A percentile compares a stretch with the other conserved stretches of the same genome.
These are phyloP conservation scores for Nasonia vitripennis DNA, from an alignment of 1,140 invertebrate genomes.

Conservation along the genomic window DNA sequence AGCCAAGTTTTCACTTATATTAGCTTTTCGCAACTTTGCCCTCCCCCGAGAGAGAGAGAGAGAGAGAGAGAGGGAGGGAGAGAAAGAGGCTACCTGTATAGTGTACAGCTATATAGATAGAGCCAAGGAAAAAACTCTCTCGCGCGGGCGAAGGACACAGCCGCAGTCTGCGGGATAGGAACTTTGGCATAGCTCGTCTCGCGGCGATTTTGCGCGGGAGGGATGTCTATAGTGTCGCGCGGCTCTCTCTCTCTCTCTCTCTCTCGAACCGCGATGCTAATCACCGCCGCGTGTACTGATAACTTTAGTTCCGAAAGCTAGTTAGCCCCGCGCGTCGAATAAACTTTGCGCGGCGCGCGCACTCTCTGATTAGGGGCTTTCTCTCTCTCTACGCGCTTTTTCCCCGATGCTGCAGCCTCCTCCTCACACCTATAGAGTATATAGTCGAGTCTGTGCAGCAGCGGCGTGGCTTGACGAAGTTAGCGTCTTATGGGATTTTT, in stretches of 20 bases:
- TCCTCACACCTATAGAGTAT: not conserved
- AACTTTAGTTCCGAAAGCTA: conserved; percentile 51
- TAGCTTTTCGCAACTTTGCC: conserved; percentile 37
- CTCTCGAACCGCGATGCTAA: conserved; percentile 46
- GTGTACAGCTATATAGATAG: too few species aligned
- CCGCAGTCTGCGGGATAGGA: not conserved
- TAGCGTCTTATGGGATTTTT: conserved; percentile 48
- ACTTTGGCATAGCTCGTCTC: not conserved
- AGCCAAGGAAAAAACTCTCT: too few species aligned
- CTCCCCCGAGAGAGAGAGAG: not conserved
- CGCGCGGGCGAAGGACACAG: not conserved
- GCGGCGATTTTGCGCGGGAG: not conserved
- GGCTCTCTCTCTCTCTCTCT: not conserved
- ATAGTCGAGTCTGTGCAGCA: too few species aligned
- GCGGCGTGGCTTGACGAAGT: not conserved
- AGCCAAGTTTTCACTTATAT: conserved; percentile 58
- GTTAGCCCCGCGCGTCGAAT: conserved; percentile 31
- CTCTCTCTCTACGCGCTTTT: not conserved
- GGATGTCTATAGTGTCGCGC: not conserved
- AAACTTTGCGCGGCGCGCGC: conserved; percentile 23
- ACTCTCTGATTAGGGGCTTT: conserved; percentile 36
- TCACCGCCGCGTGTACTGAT: conserved; percentile 39
- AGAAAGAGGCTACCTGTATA: too few species aligned
- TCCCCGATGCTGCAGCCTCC: not conserved
- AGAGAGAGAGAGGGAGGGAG: too few species aligned